These are phyloP conservation scores for Thamnophis elegans DNA, from an alignment of 2,797 vertebrate species.

Conservation along the genomic window DNA sequence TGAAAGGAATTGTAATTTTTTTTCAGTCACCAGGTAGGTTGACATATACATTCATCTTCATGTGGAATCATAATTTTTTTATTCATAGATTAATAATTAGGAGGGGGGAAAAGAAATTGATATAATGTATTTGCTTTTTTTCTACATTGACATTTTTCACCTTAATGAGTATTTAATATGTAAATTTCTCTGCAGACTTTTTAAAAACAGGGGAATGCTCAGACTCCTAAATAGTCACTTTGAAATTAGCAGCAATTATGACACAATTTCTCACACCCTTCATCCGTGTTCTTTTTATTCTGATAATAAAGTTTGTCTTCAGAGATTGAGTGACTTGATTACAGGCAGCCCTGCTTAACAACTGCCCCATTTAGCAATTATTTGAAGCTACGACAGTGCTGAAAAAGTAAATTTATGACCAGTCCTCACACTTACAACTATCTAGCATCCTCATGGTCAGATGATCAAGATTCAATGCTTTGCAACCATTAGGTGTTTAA, in stretches of 20 bases:
- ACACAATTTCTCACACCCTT: constrained; percentile 1
- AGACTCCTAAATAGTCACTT: constrained; percentile 35
- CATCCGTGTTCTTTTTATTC: constrained; percentile 1
- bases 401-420: background rate
- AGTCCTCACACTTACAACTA: background rate
- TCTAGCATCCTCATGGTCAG: background rate
- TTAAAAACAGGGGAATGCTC: constrained; percentile 27
- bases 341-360: background rate
- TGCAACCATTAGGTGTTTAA: background rate
- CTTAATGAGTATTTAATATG: constrained; percentile 66
- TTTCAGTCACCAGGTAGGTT: constrained; percentile 42
- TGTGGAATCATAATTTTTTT: constrained; percentile 45
- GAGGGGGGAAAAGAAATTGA: constrained; percentile 15
- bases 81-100: constrained; percentile 51
- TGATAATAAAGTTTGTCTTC: background rate
- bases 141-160: constrained; percentile 56
- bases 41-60: constrained; percentile 43
- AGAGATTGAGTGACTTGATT: background rate
- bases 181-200: constrained; percentile 58
- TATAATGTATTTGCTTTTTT: constrained; percentile 59
- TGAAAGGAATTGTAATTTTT: constrained; percentile 45
- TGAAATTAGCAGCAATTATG: constrained; percentile 48
- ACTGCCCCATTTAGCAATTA: background rate
- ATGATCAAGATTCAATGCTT: background rate
- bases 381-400: background rate